Evolutionary conservation across 2,888 invertebrate genomes (phyloP).

Genomic region (Agonopterix heracliana): DNA sequence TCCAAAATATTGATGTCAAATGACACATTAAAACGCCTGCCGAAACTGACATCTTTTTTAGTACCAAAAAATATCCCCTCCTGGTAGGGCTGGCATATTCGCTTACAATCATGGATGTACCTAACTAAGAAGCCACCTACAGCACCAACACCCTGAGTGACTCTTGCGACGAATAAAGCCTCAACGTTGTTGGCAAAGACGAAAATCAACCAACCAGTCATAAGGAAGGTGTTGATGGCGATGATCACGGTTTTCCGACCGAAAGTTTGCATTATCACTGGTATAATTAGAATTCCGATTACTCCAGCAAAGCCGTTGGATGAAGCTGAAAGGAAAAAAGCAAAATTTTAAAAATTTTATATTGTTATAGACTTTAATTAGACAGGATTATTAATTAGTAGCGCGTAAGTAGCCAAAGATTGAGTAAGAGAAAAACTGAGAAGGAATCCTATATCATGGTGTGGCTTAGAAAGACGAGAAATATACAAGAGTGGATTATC

Average conservation of each 20-base stretch:
- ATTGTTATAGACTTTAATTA: no score
- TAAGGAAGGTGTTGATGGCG: conserved; percentile 12
- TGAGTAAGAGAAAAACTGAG: no score
- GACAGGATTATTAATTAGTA: background rate
- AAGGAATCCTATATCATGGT: no score
- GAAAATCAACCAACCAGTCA: conserved; percentile 31
- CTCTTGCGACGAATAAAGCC: conserved; percentile 25
- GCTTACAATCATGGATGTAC: conserved; percentile 11
- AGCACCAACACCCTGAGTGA: conserved; percentile 29
- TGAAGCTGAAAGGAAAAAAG: conserved; percentile 27
- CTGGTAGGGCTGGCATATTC: conserved; percentile 33
- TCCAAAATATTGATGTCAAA: conserved; percentile 22
- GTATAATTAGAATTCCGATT: conserved; percentile 27
- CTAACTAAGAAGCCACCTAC: conserved; percentile 12
- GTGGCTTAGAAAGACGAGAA: no score
- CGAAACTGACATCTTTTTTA: conserved; percentile 24
- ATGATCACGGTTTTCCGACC: conserved; percentile 31
- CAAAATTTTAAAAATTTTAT: background rate
- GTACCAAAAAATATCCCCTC: conserved; percentile 33
- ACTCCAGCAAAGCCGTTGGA: conserved; percentile 30
- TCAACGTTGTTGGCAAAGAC: conserved; percentile 22
- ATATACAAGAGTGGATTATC: background rate
- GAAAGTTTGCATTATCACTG: conserved; percentile 28
- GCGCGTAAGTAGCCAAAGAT: no score
- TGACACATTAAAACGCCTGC: conserved; percentile 33